Evolutionary conservation across 2,888 invertebrate species (phyloP).

Genomic region (Idaea dimidiata): DNA sequence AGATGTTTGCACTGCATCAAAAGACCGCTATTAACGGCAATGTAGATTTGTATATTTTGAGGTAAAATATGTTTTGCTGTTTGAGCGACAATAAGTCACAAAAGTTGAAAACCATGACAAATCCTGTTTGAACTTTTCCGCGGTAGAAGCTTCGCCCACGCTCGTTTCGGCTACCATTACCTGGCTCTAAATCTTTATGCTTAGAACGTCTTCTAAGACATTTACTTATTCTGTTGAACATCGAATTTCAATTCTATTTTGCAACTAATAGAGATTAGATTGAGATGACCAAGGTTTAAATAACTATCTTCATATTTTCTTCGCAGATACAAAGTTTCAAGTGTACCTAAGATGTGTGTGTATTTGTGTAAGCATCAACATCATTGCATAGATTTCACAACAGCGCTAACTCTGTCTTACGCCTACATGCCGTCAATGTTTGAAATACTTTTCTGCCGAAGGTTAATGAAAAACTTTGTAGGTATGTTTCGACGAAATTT

Average conservation of each 20-base stretch:
- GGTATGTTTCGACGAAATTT: conserved; percentile 23
- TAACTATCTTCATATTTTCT: conserved; percentile 35
- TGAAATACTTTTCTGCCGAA: conserved; percentile 38
- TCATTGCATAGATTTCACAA: conserved; percentile 57
- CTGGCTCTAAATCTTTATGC: conserved; percentile 49
- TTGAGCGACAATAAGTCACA: conserved; percentile 5
- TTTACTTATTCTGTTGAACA: conserved; percentile 23
- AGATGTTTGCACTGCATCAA: conserved; percentile 23
- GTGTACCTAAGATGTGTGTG: conserved; percentile 27
- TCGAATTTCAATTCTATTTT: conserved; percentile 36
- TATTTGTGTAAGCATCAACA: conserved; percentile 36
- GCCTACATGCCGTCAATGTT: conserved; percentile 48
- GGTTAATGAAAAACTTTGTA: conserved; percentile 23
- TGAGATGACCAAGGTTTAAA: conserved; percentile 11
- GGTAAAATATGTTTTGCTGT: no score
- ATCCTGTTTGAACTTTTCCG: conserved; percentile 46
- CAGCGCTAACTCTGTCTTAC: conserved; percentile 52
- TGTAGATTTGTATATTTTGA: conserved; percentile 34
- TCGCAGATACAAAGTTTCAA: conserved; percentile 43
- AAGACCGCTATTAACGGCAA: not conserved
- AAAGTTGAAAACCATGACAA: conserved; percentile 45
- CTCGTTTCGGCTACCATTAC: conserved; percentile 48
- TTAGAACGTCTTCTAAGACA: conserved; percentile 39
- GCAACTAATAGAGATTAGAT: conserved; percentile 27
- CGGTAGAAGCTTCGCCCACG: conserved; percentile 50